Evolutionary conservation across 2,797 vertebrate genomes (phyloP), one percentile per base, ranked within the genome.

Genomic region (Zenarchopterus dispar): DNA sequence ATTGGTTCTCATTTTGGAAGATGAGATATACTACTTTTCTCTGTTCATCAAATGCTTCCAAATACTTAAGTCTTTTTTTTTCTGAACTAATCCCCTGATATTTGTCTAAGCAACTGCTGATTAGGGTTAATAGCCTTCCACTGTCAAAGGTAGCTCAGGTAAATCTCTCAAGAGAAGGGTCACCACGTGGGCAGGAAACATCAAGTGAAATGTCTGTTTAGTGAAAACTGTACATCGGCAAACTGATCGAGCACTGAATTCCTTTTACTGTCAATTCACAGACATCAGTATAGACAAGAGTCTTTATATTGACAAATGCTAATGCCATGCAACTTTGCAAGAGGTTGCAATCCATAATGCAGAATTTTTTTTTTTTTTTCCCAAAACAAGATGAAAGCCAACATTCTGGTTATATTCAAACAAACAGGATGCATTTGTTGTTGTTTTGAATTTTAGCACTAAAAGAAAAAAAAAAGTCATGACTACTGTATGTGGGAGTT

Each of bases 361-460:
- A 75, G 61, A 67, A 69, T 24, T n/a, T 73, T 80, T 73, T 70
- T 31, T 28, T 28, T 36, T 36, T 36, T 36, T 36, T 11, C 33
- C 50, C 9, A 15, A 79, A 83, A 82, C 73, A 79, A 85, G 72
- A 86, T 79, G 80, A 70, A 80, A 69, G 66, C 73, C 63, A 75
- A 86, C 78, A 84, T 81, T 85, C 69, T 78, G 77, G 81, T 82
- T 82, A 89, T 87, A 88, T 86, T 87, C 77, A 85, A 64, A 83
- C 58, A 83, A 85, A 86, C 75, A 84, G 79, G 89, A 89, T 73
- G 80, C 65, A 69, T 69, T 60, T 80, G 62, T 70, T 87, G 64
- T 86, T 81, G 73, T 84, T 88, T 85, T 80, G 70, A 80, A 88
- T 78, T 78, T 82, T 78, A 70, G 77, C 67, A 81, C 64, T 74